Percentiles rank a stretch among this genome's conserved stretches.
These are phyloP conservation scores for Automeris io DNA, from an alignment of 2,888 invertebrate genomes.

Conservation along the genomic window DNA sequence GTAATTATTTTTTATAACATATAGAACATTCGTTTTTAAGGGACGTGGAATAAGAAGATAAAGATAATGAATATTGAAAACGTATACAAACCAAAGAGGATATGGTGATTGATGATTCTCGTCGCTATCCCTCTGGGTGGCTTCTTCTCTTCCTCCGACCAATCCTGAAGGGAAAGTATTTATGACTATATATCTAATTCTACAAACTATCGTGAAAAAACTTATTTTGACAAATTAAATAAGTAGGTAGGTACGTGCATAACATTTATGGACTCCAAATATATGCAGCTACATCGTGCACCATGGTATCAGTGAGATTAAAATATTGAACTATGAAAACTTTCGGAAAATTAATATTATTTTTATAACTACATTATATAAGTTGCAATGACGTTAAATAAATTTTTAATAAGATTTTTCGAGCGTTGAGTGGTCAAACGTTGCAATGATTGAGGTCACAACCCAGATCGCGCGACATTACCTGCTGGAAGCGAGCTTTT, in stretches of 20 bases:
- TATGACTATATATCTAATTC: not conserved
- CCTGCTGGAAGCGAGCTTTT: constrained; percentile 91
- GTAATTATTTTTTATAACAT: no score
- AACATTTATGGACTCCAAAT: constrained; percentile 14
- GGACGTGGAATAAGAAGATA: no score
- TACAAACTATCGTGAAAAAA: not conserved
- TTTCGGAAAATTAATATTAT: constrained; percentile 1
- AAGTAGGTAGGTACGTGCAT: constrained; percentile 17
- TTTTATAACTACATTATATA: not conserved
- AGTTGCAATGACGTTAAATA: not conserved
- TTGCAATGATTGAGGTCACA: not conserved
- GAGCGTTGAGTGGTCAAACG: no score
- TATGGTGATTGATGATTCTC: constrained; percentile 75
- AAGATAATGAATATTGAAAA: no score
- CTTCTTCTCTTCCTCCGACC: constrained; percentile 72
- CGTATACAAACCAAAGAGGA: constrained; percentile 66
- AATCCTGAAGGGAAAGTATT: constrained; percentile 52
- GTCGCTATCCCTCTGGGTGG: constrained; percentile 74
- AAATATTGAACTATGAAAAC: constrained; percentile 11
- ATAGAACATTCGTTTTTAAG: no score
- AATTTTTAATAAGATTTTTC: no score
- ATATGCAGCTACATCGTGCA: constrained; percentile 27
- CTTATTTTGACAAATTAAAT: not conserved
- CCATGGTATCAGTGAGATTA: constrained; percentile 13
- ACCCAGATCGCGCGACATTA: constrained; percentile 37